These are phyloP conservation scores for Drosophila merina DNA, from an alignment of 2,888 invertebrate genomes.

Conservation along the genomic window DNA sequence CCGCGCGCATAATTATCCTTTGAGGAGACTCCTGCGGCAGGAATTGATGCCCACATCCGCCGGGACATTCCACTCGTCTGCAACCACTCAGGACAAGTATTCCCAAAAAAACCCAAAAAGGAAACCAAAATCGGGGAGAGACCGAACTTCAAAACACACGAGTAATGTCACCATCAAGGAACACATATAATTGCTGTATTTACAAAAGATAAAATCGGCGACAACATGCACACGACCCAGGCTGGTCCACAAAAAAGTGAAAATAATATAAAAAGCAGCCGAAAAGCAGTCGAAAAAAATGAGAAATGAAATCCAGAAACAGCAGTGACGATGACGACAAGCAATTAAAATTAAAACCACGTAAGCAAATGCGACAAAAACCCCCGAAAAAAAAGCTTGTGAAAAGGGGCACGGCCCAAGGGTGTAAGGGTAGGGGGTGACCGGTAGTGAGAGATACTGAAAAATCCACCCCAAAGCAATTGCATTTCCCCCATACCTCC, in stretches of 20 bases:
- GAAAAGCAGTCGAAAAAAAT: neutral
- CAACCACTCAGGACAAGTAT: slow-evolving; percentile 39
- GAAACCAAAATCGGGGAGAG: slow-evolving; percentile 18
- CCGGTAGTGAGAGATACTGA: slow-evolving; percentile 54
- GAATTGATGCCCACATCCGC: slow-evolving; percentile 41
- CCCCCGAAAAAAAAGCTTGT: slow-evolving; percentile 52
- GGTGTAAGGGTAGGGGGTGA: slow-evolving; percentile 4
- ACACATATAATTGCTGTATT: slow-evolving; percentile 80
- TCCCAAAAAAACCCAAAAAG: slow-evolving; percentile 12
- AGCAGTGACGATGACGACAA: slow-evolving; percentile 56
- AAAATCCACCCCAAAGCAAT: slow-evolving; percentile 72
- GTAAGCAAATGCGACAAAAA: slow-evolving; percentile 71
- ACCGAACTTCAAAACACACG: slow-evolving; percentile 38
- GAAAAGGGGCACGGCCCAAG: slow-evolving; percentile 15
- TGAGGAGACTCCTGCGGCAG: slow-evolving; percentile 6
- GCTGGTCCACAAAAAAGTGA: slow-evolving; percentile 19
- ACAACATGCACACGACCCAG: slow-evolving; percentile 63
- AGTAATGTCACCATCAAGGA: slow-evolving; percentile 69
- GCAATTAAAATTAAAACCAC: slow-evolving; percentile 80
- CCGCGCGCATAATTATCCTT: slow-evolving; percentile 40
- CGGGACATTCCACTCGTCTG: slow-evolving; percentile 11
- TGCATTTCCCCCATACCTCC: slow-evolving; percentile 53
- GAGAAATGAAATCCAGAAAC: slow-evolving; percentile 11
- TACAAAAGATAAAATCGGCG: slow-evolving; percentile 78
- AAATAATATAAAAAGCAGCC: slow-evolving; percentile 17